Base-by-base conservation (phyloP, 2,113 vertebrate species). In the Callorhinus ursinus region DNA sequence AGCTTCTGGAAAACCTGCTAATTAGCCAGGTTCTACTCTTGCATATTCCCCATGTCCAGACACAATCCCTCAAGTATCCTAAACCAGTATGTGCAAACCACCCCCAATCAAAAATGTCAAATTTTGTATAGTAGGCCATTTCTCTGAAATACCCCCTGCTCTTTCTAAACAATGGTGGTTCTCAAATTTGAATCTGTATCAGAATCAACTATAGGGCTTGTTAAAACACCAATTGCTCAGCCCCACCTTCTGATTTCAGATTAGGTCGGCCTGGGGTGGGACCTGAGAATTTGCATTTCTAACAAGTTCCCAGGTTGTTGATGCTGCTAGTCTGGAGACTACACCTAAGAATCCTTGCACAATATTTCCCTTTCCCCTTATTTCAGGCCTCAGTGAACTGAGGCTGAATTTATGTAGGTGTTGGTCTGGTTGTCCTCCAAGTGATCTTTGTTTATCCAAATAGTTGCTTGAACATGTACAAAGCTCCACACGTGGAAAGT, bases 291-390 rank as follows among this genome's bases (percentile, higher is more conserved):
- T 94, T 92, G 53, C 39, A 57, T 94, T 71, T 71, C 24, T 90
- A 93, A 93, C 24, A 61, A 88, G 39, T 95, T 95, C 90, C 76
- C 80, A 88, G 14, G 39, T 65, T 72, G 22, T 88, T 84, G 63
- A 53, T 67, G 36, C 93, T 39, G 1, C 26, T 81, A 36, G 22
- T 76, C 57, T 61, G 63, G 33, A 51, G 15, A 83, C 71, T 39
- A 90, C 84, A 92, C 81, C 87, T 69, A 59, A 85, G 69, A 88
- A n/a, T 31, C 12, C 57, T 79, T 97, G 92, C 53, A 53, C 77
- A 95, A 63, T 88, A 46, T 77, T 81, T 86, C 55, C 33, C 33
- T 71, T 80, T 67, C 26, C 42, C n/a, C 84, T 95, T 63, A 36
- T 91, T 90, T 86, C 51, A 92, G 74, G 13, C 84, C 76, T 88